These are phyloP conservation scores for Nannoperca australis DNA, from an alignment of 2,797 vertebrate species.

Conservation along the genomic window DNA sequence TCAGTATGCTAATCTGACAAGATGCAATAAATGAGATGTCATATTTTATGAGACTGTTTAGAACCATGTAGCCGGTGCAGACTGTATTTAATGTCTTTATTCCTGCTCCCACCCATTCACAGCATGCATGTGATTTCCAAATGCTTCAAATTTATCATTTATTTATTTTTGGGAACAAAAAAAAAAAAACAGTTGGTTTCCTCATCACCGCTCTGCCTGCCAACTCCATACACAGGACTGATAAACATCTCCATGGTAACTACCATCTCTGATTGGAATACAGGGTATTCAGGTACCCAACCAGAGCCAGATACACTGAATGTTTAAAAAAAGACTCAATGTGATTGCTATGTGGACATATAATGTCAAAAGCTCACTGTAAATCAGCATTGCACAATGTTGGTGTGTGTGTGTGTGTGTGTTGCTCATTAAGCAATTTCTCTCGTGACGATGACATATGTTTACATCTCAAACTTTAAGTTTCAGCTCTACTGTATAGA, in stretches of 20 bases:
- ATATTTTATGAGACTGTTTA: neutral
- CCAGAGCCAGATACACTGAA: neutral
- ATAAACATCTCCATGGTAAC: conserved; percentile 9
- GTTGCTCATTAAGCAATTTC: neutral
- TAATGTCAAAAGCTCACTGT: neutral
- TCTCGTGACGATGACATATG: neutral
- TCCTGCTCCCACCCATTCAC: neutral
- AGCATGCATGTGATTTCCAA: conserved; percentile 5
- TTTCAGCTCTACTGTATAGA: neutral
- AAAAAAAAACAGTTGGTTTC: neutral
- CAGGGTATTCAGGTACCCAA: neutral
- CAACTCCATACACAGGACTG: neutral
- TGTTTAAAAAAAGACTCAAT: neutral
- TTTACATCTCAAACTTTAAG: neutral
- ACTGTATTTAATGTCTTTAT: neutral
- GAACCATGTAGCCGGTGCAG: neutral
- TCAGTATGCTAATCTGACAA: neutral
- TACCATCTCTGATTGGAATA: neutral
- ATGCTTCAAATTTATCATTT: neutral
- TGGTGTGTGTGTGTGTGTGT: neutral
- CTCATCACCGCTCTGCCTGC: neutral
- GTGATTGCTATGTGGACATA: neutral
- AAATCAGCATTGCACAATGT: neutral
- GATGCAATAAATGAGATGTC: neutral
- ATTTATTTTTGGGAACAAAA: neutral